phyloP scores from a whole-genome alignment of 1,140 invertebrate species.

The Pseudomyrmex flavicornis region DNA sequence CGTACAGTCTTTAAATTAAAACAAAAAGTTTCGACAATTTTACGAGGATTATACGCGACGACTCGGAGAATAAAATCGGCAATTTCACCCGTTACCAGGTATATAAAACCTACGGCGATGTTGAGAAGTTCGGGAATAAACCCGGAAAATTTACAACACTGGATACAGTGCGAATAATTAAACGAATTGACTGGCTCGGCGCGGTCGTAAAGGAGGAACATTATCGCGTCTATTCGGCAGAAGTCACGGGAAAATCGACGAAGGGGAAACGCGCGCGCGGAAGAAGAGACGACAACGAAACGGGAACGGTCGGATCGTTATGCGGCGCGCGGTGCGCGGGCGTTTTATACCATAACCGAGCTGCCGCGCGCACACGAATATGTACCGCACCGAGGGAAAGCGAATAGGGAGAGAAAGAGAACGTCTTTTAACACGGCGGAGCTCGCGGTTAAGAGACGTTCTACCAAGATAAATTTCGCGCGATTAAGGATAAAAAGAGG shows the following conservation, averaged over 20 bases:
- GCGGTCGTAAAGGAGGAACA: constrained; percentile 59
- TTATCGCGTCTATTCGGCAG: constrained; percentile 59
- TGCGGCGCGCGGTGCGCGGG: background rate
- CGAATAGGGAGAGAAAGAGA: background rate
- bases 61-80: constrained; percentile 45
- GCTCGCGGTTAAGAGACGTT: constrained; percentile 37
- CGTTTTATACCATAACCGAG: constrained; percentile 19
- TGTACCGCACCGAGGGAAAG: background rate
- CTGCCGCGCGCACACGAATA: no score
- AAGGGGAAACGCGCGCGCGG: background rate
- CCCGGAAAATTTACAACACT: constrained; percentile 25
- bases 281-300: background rate
- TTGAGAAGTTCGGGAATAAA: constrained; percentile 47
- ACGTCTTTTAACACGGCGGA: background rate
- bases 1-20: constrained; percentile 28
- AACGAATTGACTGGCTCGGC: constrained; percentile 45
- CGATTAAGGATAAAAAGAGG: constrained; percentile 74
- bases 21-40: constrained; percentile 37
- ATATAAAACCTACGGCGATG: constrained; percentile 26
- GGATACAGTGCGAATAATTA: constrained; percentile 55
- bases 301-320: constrained; percentile 54
- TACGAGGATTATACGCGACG: constrained; percentile 22
- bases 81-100: constrained; percentile 30
- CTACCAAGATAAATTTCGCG: constrained; percentile 76
- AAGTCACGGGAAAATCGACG: constrained; percentile 54